Base-by-base conservation (phyloP, 2,797 vertebrate genomes). In the Chromobotia macracanthus region DNA sequence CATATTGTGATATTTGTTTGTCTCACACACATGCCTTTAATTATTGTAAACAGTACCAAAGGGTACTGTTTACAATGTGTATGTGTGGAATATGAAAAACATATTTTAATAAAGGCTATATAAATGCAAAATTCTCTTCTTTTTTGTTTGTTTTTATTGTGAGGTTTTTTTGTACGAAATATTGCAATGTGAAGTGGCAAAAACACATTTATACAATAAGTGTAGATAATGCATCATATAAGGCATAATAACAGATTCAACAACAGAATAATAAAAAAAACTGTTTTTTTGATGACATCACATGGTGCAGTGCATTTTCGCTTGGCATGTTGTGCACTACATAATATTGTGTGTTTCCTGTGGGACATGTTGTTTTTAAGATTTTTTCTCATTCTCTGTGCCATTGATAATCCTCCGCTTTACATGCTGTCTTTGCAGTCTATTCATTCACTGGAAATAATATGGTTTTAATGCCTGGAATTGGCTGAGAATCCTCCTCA, bases 391-490 rank as follows among this genome's bases (percentile, higher is more conserved):
- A 4, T 28, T 28, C 28, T 28, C 38, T 23, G 19, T 77, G 35
- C 64, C 60, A 50, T 25, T 19, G 18, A 25, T 76, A 76, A 67
- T 76, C 63, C 65, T 35, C n/a, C 31, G 15, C 35, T 64, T 63
- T 38, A 60, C 50, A 53, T 25, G 63, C 50, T 44, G 67, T 67
- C 63, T 81, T 58, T 74, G 67, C 80, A 80, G 83, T 76, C 77
- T 80, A 72, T 80, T 85, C 53, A 23, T 1, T 28, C 55, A 71
- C 71, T 80, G 79, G 48, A 75, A 78, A 83, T 79, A 83, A 81
- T 82, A 75, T 81, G 77, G 71, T 81, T 89, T 85, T 80, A 82
- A 75, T 86, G 85, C 64, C 67, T 35, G 61, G 72, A 83, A 72
- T 75, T 73, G 72, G 53, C 74, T 6, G 51, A 55, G 61, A 77